Percentiles rank a stretch among this genome's conserved stretches.
Conservation (phyloP, 35 echinoderm and acorn worm genomes). For the Stichopus chloronotus region DNA sequence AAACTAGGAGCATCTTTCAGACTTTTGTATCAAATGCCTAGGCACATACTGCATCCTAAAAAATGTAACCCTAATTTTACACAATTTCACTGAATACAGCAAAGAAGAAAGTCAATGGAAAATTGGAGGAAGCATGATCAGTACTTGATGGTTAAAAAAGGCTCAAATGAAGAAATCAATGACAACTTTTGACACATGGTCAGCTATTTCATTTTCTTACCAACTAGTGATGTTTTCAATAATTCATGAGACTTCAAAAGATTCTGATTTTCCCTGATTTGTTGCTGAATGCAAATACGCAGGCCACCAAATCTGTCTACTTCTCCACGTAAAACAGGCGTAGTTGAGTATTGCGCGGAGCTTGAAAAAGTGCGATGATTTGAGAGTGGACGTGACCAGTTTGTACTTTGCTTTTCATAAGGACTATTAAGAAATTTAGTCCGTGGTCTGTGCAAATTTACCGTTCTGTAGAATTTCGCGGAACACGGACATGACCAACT, state of each 20-base stretch:
- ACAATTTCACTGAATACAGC: not conserved
- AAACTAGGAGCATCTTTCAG: too few species aligned
- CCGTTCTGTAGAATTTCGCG: not conserved
- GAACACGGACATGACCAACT: not conserved
- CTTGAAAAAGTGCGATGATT: not conserved
- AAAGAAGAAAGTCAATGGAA: not conserved
- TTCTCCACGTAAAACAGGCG: not conserved
- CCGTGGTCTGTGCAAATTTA: not conserved
- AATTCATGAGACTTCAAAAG: not conserved
- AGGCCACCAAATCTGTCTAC: slow-evolving; percentile 15
- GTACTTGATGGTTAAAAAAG: too few species aligned
- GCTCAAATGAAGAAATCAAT: too few species aligned
- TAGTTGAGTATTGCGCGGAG: not conserved
- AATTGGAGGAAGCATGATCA: not conserved
- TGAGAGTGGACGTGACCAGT: not conserved
- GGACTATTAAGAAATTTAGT: not conserved
- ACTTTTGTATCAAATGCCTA: too few species aligned
- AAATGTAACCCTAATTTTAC: too few species aligned
- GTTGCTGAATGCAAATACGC: not conserved
- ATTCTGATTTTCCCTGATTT: not conserved
- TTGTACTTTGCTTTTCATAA: not conserved
- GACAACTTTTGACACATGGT: not conserved
- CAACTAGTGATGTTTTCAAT: not conserved
- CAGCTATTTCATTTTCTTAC: not conserved
- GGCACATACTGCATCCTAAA: too few species aligned